phyloP scores from a whole-genome alignment of 2,888 invertebrate species.

The Myathropa florea region DNA sequence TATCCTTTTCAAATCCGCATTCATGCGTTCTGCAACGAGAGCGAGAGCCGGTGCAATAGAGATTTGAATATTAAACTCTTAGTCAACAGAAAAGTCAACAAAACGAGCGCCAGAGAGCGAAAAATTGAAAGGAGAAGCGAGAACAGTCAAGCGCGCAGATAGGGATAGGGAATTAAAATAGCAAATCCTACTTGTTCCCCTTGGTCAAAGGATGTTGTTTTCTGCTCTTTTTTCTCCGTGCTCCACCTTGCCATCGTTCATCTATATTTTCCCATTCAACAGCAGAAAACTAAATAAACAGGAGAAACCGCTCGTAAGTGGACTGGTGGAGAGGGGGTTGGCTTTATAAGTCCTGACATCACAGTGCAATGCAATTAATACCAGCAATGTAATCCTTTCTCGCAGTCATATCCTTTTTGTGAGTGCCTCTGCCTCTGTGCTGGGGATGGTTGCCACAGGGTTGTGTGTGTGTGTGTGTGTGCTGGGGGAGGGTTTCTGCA shows the following conservation, averaged over 20 bases:
- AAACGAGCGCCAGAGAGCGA: conserved; percentile 18
- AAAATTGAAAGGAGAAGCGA: conserved; percentile 31
- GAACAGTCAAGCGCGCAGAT: background rate
- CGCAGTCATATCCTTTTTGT: conserved; percentile 50
- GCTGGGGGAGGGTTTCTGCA: conserved; percentile 12
- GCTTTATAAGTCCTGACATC: conserved; percentile 45
- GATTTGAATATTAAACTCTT: conserved; percentile 62
- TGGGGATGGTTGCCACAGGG: no score
- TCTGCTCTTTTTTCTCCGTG: background rate
- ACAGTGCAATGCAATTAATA: conserved; percentile 70
- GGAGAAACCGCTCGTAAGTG: background rate
- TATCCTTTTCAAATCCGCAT: conserved; percentile 53
- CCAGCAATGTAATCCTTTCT: conserved; percentile 70
- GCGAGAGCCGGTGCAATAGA: background rate
- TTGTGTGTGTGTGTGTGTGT: conserved; percentile 8
- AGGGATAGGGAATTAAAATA: conserved; percentile 35
- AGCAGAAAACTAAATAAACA: conserved; percentile 65
- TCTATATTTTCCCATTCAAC: conserved; percentile 58
- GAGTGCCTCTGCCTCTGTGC: background rate
- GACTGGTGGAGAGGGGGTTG: background rate
- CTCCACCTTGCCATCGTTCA: conserved; percentile 48
- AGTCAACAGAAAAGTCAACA: conserved; percentile 71
- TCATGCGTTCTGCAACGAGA: background rate
- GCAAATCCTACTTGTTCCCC: conserved; percentile 55
- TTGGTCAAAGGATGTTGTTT: conserved; percentile 60